Evolutionary conservation across 2,888 invertebrate species (phyloP).

Genomic region (Stenolophus ochropezus): DNA sequence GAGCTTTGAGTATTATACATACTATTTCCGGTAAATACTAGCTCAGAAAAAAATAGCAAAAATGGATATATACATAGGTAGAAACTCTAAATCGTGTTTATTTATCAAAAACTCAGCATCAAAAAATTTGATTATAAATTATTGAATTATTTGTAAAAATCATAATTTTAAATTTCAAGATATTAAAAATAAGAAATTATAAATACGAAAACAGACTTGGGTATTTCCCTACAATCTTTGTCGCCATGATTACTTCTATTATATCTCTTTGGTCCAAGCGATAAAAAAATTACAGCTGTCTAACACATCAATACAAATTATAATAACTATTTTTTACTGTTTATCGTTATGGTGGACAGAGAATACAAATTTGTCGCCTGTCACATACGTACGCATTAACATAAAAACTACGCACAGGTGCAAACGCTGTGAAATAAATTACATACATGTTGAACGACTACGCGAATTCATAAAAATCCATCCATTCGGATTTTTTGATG

Average conservation of each 20-base stretch:
- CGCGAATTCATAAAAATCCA: background rate
- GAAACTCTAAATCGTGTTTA: no score
- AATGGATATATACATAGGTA: no score
- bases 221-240: no score
- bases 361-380: background rate
- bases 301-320: background rate
- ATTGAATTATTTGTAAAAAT: no score
- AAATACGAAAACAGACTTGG: no score
- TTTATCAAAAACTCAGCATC: no score
- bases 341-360: background rate
- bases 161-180: no score
- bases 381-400: background rate
- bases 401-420: background rate
- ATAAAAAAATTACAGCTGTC: background rate
- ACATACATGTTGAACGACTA: background rate
- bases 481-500: background rate
- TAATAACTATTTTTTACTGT: background rate
- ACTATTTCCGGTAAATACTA: no score
- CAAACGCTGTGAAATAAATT: background rate
- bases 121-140: no score
- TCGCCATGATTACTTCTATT: background rate
- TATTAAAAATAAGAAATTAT: no score
- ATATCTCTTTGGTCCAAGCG: background rate
- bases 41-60: no score
- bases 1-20: no score